Evolutionary conservation across 2,113 vertebrate genomes (phyloP).

Genomic region (Picathartes gymnocephalus): DNA sequence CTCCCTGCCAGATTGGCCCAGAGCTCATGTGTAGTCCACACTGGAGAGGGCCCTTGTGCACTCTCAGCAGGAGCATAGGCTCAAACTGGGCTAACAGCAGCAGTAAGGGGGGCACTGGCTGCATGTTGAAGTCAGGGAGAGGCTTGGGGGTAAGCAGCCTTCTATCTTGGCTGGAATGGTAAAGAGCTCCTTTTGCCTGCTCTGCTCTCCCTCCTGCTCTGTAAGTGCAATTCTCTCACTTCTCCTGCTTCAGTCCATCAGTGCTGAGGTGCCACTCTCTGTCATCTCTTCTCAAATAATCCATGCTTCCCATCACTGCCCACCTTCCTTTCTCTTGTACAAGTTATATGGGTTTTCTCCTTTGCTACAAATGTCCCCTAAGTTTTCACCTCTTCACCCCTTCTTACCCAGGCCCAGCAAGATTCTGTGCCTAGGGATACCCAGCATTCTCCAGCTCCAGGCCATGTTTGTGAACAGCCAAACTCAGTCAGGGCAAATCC

Average conservation of each 20-base stretch:
- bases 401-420: not conserved
- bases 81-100: not conserved
- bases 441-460: not conserved
- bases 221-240: not conserved
- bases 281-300: not conserved
- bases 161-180: not conserved
- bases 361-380: not conserved
- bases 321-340: not conserved
- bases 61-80: not conserved
- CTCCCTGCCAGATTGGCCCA: not conserved
- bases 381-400: not conserved
- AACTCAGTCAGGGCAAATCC: not conserved
- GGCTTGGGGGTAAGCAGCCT: not conserved
- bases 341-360: not conserved
- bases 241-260: not conserved
- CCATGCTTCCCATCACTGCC: not conserved
- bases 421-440: not conserved
- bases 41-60: not conserved
- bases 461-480: not conserved
- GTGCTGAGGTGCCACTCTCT: fast-evolving
- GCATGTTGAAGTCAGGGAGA: not conserved
- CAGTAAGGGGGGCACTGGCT: not conserved
- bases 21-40: fast-evolving
- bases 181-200: not conserved
- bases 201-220: not conserved